Base-by-base conservation (phyloP, 2,113 vertebrate genomes). In the Clarias gariepinus region DNA sequence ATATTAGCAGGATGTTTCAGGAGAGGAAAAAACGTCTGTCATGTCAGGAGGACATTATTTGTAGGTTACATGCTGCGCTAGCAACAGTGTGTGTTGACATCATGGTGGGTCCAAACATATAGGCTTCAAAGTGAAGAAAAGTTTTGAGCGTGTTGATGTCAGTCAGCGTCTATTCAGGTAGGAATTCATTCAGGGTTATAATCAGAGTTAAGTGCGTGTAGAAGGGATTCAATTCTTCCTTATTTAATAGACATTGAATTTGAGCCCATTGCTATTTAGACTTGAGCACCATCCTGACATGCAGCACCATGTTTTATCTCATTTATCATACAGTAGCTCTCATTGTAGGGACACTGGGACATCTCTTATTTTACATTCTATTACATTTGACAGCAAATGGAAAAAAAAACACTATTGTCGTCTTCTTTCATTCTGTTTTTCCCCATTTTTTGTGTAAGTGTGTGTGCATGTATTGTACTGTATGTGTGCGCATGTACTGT, bases 1-100 rank as follows among this genome's bases (percentile, higher is more conserved):
- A 64, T 79, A 84, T 87, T 18, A 74, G 79, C 52, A 41, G 57
- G 41, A 25, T 36, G 55, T 74, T 19, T 30, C 18, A 73, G 83
- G 25, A 82, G 25, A 64, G 83, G 25, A 79, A 61, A 74, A 82
- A 73, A 52, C 78, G 25, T 3, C 18, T 25, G 58, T 19, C 16
- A 30, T 52, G 30, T 83, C 30, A 55, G n/a, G 79, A 64, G n/a
- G 18, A 7, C 57, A 33, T 84, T 2, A 76, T 74, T 74, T 60
- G 53, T 16, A 36, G 28, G 30, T 81, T 30, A 81, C 30, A 30
- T 81, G 19, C 53, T 79, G 77, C 16, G n/a, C 10, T 66, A 52
- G 61, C 9, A 53, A 68, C 30, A 61, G 11, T 47, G 30, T 52
- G n/a, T 18, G 10, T 53, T 68, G 28, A 15, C 19, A 33, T 55